These are phyloP conservation scores for Ptilorrhoa leucosticta DNA, from an alignment of 2,113 vertebrate species.

Conservation along the genomic window DNA sequence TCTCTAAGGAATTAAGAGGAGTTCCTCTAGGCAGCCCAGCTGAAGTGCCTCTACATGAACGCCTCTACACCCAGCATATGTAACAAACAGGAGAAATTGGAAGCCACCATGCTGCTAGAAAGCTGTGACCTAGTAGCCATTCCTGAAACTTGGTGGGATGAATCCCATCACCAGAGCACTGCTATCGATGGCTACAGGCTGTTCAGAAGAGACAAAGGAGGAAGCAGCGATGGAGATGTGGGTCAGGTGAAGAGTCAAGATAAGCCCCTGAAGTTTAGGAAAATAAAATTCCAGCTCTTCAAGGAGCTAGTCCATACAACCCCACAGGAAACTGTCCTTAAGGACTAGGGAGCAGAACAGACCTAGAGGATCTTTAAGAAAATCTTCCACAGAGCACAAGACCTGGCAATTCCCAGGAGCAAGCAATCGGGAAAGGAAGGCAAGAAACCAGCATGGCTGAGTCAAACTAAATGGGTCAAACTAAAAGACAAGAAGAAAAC, in stretches of 20 bases:
- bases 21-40: background rate
- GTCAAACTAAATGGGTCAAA: background rate
- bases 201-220: background rate
- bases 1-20: background rate
- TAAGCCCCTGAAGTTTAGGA: background rate
- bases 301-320: background rate
- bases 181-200: background rate
- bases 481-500: background rate
- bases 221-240: background rate
- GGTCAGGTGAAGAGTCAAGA: background rate
- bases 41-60: background rate
- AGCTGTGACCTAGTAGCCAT: background rate
- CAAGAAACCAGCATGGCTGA: background rate
- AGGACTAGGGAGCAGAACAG: background rate
- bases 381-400: background rate
- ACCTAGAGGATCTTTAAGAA: background rate
- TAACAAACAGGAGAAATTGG: background rate
- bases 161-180: background rate
- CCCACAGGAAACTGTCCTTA: background rate
- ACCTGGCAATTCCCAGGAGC: too few relatives aligned
- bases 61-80: accelerated
- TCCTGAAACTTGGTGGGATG: background rate
- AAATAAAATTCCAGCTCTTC: background rate
- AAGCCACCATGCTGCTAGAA: background rate
- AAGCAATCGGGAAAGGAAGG: background rate